These are phyloP conservation scores for Pelusios castaneus DNA, from an alignment of 2,113 vertebrate species.

Conservation along the genomic window DNA sequence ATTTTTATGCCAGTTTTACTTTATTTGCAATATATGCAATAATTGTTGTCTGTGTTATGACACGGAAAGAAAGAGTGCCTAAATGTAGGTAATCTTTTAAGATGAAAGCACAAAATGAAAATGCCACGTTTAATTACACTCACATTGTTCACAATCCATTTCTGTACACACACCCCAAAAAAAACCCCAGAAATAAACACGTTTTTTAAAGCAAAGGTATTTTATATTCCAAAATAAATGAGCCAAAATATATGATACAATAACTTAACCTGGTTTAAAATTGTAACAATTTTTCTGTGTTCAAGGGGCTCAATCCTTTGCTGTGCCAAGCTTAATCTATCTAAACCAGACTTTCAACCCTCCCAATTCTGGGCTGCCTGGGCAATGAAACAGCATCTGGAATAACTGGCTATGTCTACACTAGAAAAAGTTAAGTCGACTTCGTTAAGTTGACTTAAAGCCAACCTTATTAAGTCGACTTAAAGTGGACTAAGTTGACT, in stretches of 20 bases:
- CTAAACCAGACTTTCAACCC: accelerated
- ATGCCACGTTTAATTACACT: conserved; percentile 46
- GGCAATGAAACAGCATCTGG: accelerated
- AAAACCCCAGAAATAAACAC: background rate
- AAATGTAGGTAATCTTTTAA: background rate
- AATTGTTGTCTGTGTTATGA: conserved; percentile 1
- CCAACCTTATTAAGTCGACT: no score
- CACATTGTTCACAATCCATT: conserved; percentile 1
- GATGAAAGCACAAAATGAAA: conserved; percentile 50
- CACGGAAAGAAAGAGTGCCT: background rate
- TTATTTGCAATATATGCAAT: background rate
- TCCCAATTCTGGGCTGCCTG: background rate
- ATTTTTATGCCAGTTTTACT: background rate
- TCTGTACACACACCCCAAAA: conserved; percentile 12
- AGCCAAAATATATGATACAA: background rate
- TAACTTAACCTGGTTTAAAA: background rate
- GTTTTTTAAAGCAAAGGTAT: conserved; percentile 5
- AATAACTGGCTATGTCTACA: no score
- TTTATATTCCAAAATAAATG: conserved; percentile 37
- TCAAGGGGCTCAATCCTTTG: background rate
- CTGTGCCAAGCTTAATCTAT: background rate
- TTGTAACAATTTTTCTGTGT: background rate
- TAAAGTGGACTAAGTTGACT: no score
- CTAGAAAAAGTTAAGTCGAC: no score
- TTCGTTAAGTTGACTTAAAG: no score